Base-by-base conservation (phyloP, 2,797 vertebrate genomes). In the Leptodactylus fallax region DNA sequence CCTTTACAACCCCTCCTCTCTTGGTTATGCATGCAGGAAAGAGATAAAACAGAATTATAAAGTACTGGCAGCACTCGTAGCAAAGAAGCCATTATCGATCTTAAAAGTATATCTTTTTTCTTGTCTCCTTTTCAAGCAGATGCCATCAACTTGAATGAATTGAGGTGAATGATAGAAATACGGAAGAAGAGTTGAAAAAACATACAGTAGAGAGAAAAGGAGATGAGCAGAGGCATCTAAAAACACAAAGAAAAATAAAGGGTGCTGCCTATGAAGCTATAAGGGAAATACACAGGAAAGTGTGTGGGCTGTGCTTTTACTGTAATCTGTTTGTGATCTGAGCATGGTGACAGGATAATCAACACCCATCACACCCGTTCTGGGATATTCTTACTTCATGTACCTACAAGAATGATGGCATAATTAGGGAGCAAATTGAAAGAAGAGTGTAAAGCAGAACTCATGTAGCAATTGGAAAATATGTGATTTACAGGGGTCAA, bases 31-130 rank as follows among this genome's bases (percentile, higher is more conserved):
- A 89, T 83, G 88, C 88, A 83, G 88, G 53, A 53, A 55, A 56
- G n/a, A 89, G 88, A 89, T 89, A 86, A 89, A 89, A 86, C 79
- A 83, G 88, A 89, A 89, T 89, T 79, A 86, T 83, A 89, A 89
- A 89, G 80, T 79, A 89, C 79, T 79, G 78, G 85, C 84, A 89
- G 88, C 84, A 61, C 84, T 89, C 21, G 63, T 83, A 86, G 88
- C 84, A 89, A 86, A 89, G 79, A 63, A 89, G 80, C 85, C 85
- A 89, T 89, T 89, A 89, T 89, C 88, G 85, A 89, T 89, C 88
- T 89, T 83, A 89, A 86, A 89, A 86, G 88, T 89, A 83, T 85
- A 78, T 83, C 25, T 86, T 84, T 87, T 85, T 82, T 81, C 27
- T 83, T 7, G 72, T 79, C 53, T 81, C 23, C 72, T 83, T 85